Evolutionary conservation across 2,888 invertebrate species (phyloP), one percentile per base, ranked within the genome.

Genomic region (Rhyacophila evoluta): DNA sequence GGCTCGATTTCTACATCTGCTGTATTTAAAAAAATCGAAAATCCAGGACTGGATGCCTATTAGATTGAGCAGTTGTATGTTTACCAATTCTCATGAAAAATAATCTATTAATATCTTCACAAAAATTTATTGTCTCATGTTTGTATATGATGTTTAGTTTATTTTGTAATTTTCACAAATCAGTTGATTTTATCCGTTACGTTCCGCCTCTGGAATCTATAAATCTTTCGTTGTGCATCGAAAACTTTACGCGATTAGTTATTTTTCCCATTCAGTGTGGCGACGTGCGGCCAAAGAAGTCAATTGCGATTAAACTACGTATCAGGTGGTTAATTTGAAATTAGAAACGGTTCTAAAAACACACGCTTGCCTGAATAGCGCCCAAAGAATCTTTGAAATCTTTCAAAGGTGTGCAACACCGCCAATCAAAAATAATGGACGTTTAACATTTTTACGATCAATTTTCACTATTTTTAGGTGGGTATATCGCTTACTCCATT

Each of bases 161-260:
- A n/a, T n/a, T n/a, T n/a, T n/a, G n/a, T n/a, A n/a, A n/a, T n/a
- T n/a, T n/a, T n/a, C n/a, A n/a, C n/a, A n/a, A n/a, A n/a, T n/a
- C n/a, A n/a, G n/a, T n/a, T n/a, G n/a, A n/a, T n/a, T n/a, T n/a
- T n/a, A 33, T 33, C 29, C 6, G 2, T 33, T 4, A 33, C 29
- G 29, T 2, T 8, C 5, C 55, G 55, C 55, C 19, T 19, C 12
- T 55, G 19, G 19, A 55, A 55, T 55, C 55, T 11, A 28, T 33
- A 69, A 69, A 69, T 69, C 69, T 28, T 33, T 33, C 69, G 69
- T 69, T 69, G 11, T 69, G 69, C 69, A 69, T 69, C 69, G 69
- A 69, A 69, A 33, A 28, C 11, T 33, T 69, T 33, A 29, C 69
- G 28, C 69, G 69, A 69, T 69, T 69, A 69, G 69, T 29, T 69